Conservation (phyloP, 1,140 invertebrate species). For the Scaptomyza pallida region DNA sequence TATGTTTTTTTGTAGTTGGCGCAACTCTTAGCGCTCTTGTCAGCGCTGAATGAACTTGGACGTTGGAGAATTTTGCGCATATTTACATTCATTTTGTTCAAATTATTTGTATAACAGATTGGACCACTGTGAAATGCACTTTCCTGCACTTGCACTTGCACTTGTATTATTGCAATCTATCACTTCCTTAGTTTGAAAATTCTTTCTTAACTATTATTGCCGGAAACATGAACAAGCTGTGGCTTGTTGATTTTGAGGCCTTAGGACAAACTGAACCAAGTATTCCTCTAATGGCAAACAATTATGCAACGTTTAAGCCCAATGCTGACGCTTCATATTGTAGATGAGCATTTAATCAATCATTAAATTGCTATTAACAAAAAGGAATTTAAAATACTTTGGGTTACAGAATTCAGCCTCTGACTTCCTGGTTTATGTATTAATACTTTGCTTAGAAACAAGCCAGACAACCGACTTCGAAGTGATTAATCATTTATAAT, state of each 20-base stretch:
- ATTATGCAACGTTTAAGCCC: no score
- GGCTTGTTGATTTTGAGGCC: no score
- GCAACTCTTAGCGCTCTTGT: constrained; percentile 40
- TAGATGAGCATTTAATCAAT: background rate
- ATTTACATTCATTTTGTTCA: constrained; percentile 66
- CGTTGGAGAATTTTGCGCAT: constrained; percentile 43
- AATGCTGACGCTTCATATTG: background rate
- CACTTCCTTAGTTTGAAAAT: background rate
- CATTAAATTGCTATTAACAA: background rate
- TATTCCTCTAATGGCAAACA: no score
- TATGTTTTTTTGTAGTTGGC: constrained; percentile 35
- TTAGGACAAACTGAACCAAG: no score
- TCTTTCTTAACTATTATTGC: no score
- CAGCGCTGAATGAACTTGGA: constrained; percentile 53
- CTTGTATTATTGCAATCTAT: background rate
- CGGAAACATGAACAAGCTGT: no score
- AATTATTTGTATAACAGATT: constrained; percentile 72
- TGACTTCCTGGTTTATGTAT: constrained; percentile 27
- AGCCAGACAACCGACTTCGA: background rate
- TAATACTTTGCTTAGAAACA: constrained; percentile 3
- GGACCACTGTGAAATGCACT: constrained; percentile 31
- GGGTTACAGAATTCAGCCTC: background rate
- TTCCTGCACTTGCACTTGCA: background rate
- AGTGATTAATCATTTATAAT: constrained; percentile 40
- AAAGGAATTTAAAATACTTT: background rate